phyloP scores from a whole-genome alignment of 2,797 vertebrate species.

The Lacerta viridis region DNA sequence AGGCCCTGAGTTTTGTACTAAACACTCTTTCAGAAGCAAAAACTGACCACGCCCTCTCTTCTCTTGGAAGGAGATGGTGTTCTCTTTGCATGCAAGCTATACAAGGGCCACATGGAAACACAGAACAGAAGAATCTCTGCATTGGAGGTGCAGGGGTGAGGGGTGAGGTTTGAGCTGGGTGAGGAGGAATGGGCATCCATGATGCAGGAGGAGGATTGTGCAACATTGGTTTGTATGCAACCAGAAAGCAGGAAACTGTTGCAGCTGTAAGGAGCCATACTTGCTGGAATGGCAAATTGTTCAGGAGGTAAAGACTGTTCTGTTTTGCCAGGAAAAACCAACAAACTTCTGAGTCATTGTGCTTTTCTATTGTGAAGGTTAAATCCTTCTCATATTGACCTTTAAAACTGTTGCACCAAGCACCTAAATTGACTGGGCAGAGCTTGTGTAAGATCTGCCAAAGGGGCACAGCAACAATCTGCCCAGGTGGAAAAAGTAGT shows the following conservation, averaged over 20 bases:
- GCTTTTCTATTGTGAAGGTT: background rate
- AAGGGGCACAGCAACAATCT: background rate
- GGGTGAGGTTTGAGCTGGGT: background rate
- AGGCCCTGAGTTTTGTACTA: constrained; percentile 41
- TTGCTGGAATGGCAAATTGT: background rate
- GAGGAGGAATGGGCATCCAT: background rate
- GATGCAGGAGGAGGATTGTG: background rate
- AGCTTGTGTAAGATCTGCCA: background rate
- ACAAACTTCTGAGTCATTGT: background rate
- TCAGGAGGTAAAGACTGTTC: constrained; percentile 2
- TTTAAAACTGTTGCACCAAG: background rate
- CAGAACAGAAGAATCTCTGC: background rate
- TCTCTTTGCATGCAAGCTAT: background rate
- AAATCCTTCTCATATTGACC: constrained; percentile 11
- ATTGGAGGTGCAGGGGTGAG: background rate
- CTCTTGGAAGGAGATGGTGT: background rate
- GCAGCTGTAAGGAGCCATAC: background rate
- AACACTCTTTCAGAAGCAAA: background rate
- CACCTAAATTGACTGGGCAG: background rate
- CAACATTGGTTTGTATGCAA: background rate
- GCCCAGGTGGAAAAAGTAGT: background rate
- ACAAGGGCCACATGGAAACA: background rate
- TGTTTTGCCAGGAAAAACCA: background rate
- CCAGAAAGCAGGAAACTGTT: background rate
- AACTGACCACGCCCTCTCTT: background rate